Base-by-base conservation (phyloP, 2,113 vertebrate species). In the Pangasianodon gigas region DNA sequence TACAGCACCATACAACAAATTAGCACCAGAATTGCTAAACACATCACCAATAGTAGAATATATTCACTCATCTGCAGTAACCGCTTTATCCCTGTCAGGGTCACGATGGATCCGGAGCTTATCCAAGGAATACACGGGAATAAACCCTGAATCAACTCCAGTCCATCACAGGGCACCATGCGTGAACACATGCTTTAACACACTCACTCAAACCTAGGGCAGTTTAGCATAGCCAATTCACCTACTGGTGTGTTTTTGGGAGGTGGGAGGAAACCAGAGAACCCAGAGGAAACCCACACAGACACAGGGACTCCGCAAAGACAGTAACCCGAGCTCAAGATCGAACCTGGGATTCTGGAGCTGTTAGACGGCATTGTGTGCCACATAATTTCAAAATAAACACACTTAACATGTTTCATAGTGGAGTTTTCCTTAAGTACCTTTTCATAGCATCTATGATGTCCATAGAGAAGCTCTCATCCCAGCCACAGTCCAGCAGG, bases 401-500 rank as follows among this genome's bases (percentile, higher is more conserved):
- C 32, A 1, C 2, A 29, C 62, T 65, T 18, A 29, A 19, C 18
- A 6, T 24, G 67, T 75, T 44, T 24, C 7, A 24, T 1, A 44
- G 18, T 24, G 21, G 41, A 5, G 10, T 52, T 81, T 52, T 54
- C 6, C 19, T 10, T 24, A 83, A 14, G 9, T 37, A 96, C 98
- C 98, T 97, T 93, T 97, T 99, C 92, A 99, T 96, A 8, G 98
- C 96, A 93, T 99, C 98, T 80, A 99, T 99, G 87, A 98, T 97
- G 87, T 99, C 98, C 97, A 98, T 96, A 21, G 98, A 99, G 94
- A 99, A 99, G 93, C 97, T 98, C 90, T 99, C 98, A 93, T 99
- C 98, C 98, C 98, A 99, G 90, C 98, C 98, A 92, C 98, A 99
- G 93, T 99, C 98, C 91, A 99, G 91, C 37, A 99, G 95, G 94